phyloP scores from a whole-genome alignment of 2,113 vertebrate genomes.

The Neotoma lepida region DNA sequence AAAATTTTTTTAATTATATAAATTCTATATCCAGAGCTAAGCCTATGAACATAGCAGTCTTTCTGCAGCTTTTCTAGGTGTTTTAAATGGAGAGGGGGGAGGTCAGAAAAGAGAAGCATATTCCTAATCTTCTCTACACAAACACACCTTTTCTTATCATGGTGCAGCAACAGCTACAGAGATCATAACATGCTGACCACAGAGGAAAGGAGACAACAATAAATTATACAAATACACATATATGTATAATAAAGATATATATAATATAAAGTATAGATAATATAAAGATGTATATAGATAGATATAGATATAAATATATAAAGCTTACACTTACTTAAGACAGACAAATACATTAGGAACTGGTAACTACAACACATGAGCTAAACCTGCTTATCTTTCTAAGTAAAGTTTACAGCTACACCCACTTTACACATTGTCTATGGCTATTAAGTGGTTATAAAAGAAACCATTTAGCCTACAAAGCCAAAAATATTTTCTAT shows the following conservation, averaged over 20 bases:
- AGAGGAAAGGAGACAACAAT: background rate
- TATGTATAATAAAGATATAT: no score
- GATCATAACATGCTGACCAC: background rate
- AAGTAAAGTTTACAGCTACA: conserved; percentile 8
- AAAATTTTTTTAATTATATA: background rate
- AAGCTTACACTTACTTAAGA: background rate
- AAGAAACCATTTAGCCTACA: background rate
- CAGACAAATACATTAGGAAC: background rate
- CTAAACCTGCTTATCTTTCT: background rate
- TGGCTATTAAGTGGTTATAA: background rate
- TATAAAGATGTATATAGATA: no score
- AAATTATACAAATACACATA: background rate
- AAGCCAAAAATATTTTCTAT: conserved; percentile 1
- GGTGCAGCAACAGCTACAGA: background rate
- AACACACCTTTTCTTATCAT: background rate
- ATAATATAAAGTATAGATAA: no score
- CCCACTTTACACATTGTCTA: background rate
- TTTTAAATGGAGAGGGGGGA: background rate
- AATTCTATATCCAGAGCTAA: background rate
- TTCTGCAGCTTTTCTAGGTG: background rate
- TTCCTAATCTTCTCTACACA: background rate
- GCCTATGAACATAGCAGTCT: background rate
- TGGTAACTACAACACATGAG: background rate
- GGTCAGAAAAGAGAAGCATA: background rate
- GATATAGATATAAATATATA: background rate